Evolutionary conservation across 2,797 vertebrate species (phyloP), one percentile per base, ranked within the genome.

Genomic region (Sebastes trivittatus): DNA sequence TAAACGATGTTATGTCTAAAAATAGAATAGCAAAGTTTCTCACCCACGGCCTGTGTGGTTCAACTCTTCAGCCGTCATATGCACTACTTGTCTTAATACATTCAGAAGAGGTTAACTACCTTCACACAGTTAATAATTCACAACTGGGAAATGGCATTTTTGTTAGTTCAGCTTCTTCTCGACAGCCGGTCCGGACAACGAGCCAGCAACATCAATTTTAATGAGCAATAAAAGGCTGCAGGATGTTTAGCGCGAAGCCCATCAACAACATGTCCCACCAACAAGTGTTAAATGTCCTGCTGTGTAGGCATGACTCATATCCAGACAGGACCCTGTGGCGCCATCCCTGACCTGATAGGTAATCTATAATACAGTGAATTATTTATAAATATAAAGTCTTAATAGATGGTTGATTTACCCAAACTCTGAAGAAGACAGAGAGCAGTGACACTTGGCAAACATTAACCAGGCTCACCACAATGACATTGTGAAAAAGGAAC

Each of bases 401-500:
- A 23, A 36, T 77, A 77, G 7, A 78, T 22, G 20, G 63, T 61
- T 75, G 42, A 69, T 73, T 25, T 32, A 64, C n/a, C 30, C 18
- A 34, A 30, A 72, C 52, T 7, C 7, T 79, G 69, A 80, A 4
- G 2, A 14, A 74, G 25, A 42, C 30, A 32, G 52, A 65, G 4
- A 46, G 27, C 18, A 36, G 13, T 54, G 27, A 54, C 27, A 72
- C 61, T 62, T 7, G 0, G 1, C 6, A 86, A 72, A 8, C 66
- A 58, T 72, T 82, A 66, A 75, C 67, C 18, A 22, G 23, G 1
- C 4, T 22, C 69, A 38, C 14, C 14, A 9, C n/a, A 49, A 1
- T 56, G 3, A 23, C 14, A 9, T 18, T 1, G 3, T 74, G 25
- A 79, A 85, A 76, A 56, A 59, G 65, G 36, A 82, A 80, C 49